Base-by-base conservation (phyloP, 2,113 vertebrate species). In the Strix uralensis region DNA sequence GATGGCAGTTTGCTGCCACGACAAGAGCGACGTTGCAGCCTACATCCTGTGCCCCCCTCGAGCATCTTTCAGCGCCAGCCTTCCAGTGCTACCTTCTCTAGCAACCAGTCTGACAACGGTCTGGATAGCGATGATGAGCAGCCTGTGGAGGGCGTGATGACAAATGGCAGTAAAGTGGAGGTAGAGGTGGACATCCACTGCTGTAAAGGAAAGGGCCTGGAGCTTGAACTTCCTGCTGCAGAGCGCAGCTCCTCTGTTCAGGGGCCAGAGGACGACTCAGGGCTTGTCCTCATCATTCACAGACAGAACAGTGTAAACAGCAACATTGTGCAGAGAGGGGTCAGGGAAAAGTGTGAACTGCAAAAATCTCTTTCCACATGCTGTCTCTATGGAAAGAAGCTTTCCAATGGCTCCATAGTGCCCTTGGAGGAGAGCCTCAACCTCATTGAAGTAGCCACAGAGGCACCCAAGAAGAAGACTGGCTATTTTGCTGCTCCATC, bases 141-240 rank as follows among this genome's bases (percentile, higher is more conserved):
- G 74, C 99, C 99, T 4, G 98, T 99, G 3, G 98, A 99, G 85
- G 99, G 99, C 5, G 99, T 99, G 65, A 99, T 99, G 84, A 99
- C 98, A 65, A 99, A 99, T 10, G 99, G 99, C 89, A 99, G 99
- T 91, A 99, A 98, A 97, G 97, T 99, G n/a, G 99, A 99, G 95
- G 99, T 99, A 13, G 99, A 99, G 94, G 99, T 99, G 32, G 99
- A 99, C 89, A 99, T 99, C 93, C 99, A 99, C 87, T 99, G 99
- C 97, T 99, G 99, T 94, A 98, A 95, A 94, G 98, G 98, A 47
- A 97, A 97, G 49, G 94, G 97, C 32, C 96, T 97, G 8, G 98
- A 98, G 90, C 86, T 46, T 47, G 91, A 97, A 49, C 36, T 5
- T 15, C 91, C 90, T 36, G 46, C 59, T 80, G 73, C 49, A 1